Conservation (phyloP, 2,113 vertebrate species). For the Ptilonorhynchus violaceus region DNA sequence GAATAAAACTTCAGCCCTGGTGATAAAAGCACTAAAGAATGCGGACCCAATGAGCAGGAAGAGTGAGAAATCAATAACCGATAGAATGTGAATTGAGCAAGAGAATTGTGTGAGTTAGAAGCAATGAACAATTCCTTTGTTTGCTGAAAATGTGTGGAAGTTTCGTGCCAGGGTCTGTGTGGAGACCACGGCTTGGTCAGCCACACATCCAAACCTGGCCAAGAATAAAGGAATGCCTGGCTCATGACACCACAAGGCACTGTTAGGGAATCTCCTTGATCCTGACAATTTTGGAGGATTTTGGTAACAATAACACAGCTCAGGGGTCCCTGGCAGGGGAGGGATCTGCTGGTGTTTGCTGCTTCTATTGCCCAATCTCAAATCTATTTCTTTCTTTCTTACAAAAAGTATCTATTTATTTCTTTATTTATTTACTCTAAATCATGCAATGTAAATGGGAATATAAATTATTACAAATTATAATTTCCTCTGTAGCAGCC, state of each 20-base stretch:
- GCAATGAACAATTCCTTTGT: not conserved
- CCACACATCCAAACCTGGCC: not conserved
- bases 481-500: not conserved
- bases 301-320: not conserved
- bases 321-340: not conserved
- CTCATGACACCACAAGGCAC: not conserved
- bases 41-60: not conserved
- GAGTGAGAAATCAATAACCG: not conserved
- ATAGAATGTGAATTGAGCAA: not conserved
- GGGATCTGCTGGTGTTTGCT: not conserved
- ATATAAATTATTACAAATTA: not conserved
- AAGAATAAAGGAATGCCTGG: not conserved
- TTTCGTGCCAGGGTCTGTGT: not conserved
- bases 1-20: not conserved
- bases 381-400: not conserved
- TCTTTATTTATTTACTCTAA: not conserved
- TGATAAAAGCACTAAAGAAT: not conserved
- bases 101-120: not conserved
- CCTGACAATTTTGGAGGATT: not conserved
- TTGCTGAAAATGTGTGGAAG: not conserved
- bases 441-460: too few species aligned
- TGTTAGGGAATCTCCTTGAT: not conserved
- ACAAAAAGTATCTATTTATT: too few species aligned
- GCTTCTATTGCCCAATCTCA: not conserved
- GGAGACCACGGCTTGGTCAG: not conserved